Percentiles rank a stretch among this genome's conserved stretches.
Evolutionary conservation across 2,113 vertebrate species (phyloP).

Genomic region (Nycticebus coucang): DNA sequence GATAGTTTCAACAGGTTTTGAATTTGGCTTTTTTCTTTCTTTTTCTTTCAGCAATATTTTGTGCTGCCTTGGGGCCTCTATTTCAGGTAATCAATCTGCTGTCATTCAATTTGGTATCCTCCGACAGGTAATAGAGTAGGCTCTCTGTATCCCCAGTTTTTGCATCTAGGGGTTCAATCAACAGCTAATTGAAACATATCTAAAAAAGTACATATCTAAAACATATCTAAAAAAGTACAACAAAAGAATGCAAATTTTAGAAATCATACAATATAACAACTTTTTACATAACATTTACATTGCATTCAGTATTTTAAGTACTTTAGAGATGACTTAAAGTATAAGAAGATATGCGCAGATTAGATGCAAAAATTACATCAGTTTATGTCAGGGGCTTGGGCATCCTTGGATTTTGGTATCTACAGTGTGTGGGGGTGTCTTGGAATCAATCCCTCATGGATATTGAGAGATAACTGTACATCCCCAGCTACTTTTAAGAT

Average conservation of each 20-base stretch:
- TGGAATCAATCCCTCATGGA: too few species aligned
- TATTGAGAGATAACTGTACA: too few species aligned
- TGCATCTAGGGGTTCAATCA: background rate
- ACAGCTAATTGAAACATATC: background rate
- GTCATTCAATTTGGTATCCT: background rate
- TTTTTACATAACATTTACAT: background rate
- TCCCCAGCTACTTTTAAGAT: background rate
- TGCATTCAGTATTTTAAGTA: too few species aligned
- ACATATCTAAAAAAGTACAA: background rate
- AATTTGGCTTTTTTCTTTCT: background rate
- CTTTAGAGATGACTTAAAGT: background rate
- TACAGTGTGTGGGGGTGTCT: too few species aligned
- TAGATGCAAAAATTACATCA: background rate
- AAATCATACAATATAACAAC: background rate
- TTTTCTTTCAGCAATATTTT: background rate
- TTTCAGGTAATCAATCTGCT: background rate
- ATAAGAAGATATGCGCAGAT: background rate
- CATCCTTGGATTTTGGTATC: background rate
- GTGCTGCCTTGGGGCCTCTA: background rate
- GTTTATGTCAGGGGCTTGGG: background rate
- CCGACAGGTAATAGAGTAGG: background rate
- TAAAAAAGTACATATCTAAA: background rate
- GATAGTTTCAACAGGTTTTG: background rate
- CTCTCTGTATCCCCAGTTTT: background rate
- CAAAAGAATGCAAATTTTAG: background rate